phyloP scores from a whole-genome alignment of 37 sponge, comb jelly and placozoan species.

The Chondrosia reniformis region DNA sequence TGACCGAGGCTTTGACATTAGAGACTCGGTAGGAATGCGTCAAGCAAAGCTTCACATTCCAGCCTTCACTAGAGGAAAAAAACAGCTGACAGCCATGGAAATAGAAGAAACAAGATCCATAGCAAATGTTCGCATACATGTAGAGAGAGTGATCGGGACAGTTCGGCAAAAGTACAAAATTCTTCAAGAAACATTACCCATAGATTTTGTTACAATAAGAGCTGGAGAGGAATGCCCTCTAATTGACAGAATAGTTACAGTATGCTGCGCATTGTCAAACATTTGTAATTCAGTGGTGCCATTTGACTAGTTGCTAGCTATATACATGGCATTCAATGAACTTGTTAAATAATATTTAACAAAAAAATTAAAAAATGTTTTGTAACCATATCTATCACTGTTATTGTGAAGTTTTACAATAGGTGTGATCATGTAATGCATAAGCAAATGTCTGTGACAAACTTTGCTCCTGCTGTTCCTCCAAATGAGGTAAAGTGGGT shows the following conservation, averaged over 20 bases:
- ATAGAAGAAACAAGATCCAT: slow-evolving; percentile 60
- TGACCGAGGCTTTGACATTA: slow-evolving; percentile 74
- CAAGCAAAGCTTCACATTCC: slow-evolving; percentile 54
- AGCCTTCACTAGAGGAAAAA: slow-evolving; percentile 65
- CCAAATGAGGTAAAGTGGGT: neutral
- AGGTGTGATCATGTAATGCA: neutral
- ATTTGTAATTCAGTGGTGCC: slow-evolving; percentile 58
- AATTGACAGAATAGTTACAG: slow-evolving; percentile 40
- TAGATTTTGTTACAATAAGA: slow-evolving; percentile 34
- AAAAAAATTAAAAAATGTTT: neutral
- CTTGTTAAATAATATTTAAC: neutral
- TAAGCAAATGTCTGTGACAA: neutral
- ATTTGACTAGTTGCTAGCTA: slow-evolving; percentile 31
- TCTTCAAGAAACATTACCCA: slow-evolving; percentile 40
- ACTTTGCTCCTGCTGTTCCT: neutral
- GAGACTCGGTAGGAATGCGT: slow-evolving; percentile 56
- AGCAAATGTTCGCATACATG: slow-evolving; percentile 82
- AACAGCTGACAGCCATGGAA: slow-evolving; percentile 43
- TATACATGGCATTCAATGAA: neutral
- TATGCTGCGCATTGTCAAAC: slow-evolving; percentile 65
- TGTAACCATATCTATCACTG: neutral
- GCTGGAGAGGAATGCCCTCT: slow-evolving; percentile 8
- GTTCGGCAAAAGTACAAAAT: slow-evolving; percentile 56
- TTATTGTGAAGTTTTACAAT: neutral
- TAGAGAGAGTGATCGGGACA: slow-evolving; percentile 64